Base-by-base conservation (phyloP, 92 coral and sea anemone species). In the Scolanthus callimorphus region DNA sequence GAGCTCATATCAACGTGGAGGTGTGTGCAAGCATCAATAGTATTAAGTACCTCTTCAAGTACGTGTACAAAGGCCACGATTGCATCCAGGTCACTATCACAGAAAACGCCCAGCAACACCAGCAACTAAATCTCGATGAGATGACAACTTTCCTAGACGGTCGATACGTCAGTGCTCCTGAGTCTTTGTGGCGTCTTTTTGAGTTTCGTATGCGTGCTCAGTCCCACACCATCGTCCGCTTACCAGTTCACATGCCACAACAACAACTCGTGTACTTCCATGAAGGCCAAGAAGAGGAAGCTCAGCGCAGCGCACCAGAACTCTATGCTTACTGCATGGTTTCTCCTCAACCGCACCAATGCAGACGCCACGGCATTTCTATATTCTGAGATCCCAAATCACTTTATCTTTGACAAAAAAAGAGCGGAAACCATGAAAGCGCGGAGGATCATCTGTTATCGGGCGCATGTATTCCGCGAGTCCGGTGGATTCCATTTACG, bases 61-160 rank as follows among this genome's bases (percentile, higher is more conserved):
- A 59, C 38, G 51, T 59, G 2, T 59, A 31, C 52, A 59, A 59
- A 23, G 65, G 65, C 47, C 51, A 31, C 20, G 65, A 59, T 39
- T 48, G 53, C 53, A 48, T 48, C 11, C 11, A 48, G 53, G 11
- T 48, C 11, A 21, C 53, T 17, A 20, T 48, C 19, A 21, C 9
- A 10, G 11, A 48, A 48, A 4, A 10, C 9, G 19, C 9, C 53
- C 53, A 10, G 8, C 9, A 48, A 4, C 9, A 4, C 19, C 51
- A 3, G 2, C 49, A 3, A 59, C 10, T 27, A 57, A 6, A 57
- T 4, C 62, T 2, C 3, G 62, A 57, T 57, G 62, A 57, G 21
- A 23, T 57, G 2, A 57, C 27, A 13, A 57, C 50, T n/a, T 57
- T 19, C 39, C 11, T 57, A 1, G 43, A 31, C 27, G 17, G 45